Evolutionary conservation across 2,113 vertebrate species (phyloP), one percentile per base, ranked within the genome.

Genomic region (Tenebrosternarchus preto): DNA sequence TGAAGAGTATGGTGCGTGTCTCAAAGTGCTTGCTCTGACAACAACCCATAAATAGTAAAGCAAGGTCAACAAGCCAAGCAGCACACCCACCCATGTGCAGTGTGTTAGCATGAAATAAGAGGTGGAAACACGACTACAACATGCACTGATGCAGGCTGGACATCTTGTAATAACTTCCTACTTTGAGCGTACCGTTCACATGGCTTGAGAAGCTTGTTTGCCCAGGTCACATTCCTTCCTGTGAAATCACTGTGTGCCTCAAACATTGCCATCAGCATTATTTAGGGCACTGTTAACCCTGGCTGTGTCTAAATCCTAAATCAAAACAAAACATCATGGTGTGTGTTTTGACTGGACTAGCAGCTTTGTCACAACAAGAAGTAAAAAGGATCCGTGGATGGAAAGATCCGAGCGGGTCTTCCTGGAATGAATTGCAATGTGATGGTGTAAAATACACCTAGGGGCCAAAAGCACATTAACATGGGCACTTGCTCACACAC

Each of bases 11-110:
- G n/a, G 70, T 46, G 19, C 57, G 6, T 59, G 73, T 27, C 66
- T 73, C 46, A 68, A 69, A 0, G 55, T 55, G 25, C 3, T 53
- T 73, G 63, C 61, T 71, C 53, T 76, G 64, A 80, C 74, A 80
- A 56, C 69, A 55, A 67, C 70, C 76, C 75, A 82, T 70, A 80
- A 86, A 83, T 78, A 84, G 71, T 66, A 79, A 73, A 59, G 73
- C 29, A 69, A 83, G 60, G 77, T 78, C 73, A 79, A 70, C 53
- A 70, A 77, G 55, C 22, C 24, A 43, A 55, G 43, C 5, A 73
- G 25, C n/a, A 20, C 9, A 27, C 39, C 55, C 78, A 72, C 16
- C 56, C 33, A 24, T 22, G 31, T 16, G 3, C 25, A 73, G 36
- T 17, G 17, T 17, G 9, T 46, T 16, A 36, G 9, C 33, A 67